phyloP scores from a whole-genome alignment of 2,797 vertebrate genomes.

The Crenichthys baileyi region DNA sequence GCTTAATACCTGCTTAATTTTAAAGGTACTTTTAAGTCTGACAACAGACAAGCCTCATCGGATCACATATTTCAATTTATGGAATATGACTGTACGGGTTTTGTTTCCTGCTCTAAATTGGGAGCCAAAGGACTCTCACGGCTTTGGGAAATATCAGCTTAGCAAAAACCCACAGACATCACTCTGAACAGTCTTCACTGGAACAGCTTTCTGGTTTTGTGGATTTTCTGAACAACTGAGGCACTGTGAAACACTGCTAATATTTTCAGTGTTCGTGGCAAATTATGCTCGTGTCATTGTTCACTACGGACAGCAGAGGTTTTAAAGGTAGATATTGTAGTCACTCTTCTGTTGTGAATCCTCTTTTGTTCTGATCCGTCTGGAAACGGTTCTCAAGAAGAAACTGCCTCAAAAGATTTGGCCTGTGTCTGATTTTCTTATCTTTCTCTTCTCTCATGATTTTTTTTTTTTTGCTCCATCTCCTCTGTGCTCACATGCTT shows the following conservation, averaged over 20 bases:
- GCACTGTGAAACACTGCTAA: background rate
- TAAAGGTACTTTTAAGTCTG: too few species aligned
- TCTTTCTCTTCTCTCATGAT: background rate
- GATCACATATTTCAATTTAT: too few species aligned
- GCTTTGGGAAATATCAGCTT: too few species aligned
- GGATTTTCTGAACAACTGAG: background rate
- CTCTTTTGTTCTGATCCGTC: conserved; percentile 24
- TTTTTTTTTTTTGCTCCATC: background rate
- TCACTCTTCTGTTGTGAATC: conserved; percentile 30
- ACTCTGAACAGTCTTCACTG: too few species aligned
- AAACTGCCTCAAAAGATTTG: conserved; percentile 15
- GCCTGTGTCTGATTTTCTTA: background rate
- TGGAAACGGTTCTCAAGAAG: conserved; percentile 35
- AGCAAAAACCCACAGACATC: too few species aligned
- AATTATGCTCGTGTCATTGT: conserved; percentile 1
- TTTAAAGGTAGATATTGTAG: background rate
- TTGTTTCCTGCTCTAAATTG: too few species aligned
- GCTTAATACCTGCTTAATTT: too few species aligned
- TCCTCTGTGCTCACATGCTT: background rate
- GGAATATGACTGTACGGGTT: too few species aligned
- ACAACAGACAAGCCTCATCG: too few species aligned
- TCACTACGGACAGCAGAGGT: background rate
- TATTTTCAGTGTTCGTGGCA: background rate
- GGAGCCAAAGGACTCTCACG: too few species aligned
- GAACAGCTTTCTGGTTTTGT: background rate